These are phyloP conservation scores for Liopterus haemorrhoidalis DNA, from an alignment of 2,888 invertebrate genomes.

Conservation along the genomic window DNA sequence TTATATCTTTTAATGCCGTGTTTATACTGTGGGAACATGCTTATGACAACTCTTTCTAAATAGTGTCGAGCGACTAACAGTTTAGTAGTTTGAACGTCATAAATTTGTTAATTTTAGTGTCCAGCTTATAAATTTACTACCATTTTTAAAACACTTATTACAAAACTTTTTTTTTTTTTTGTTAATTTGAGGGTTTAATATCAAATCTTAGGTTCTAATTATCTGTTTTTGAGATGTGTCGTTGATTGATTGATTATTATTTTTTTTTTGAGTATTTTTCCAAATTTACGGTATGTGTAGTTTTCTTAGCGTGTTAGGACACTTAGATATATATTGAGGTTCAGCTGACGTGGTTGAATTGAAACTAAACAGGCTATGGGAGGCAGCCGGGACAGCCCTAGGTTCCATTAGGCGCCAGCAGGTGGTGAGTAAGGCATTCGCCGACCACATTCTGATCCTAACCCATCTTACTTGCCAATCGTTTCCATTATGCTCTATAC, in stretches of 20 bases:
- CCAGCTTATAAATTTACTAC: no score
- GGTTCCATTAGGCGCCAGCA: conserved; percentile 46
- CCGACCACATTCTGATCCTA: conserved; percentile 21
- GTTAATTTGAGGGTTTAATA: background rate
- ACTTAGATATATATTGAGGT: conserved; percentile 17
- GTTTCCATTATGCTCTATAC: no score
- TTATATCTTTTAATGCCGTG: no score
- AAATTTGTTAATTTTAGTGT: no score
- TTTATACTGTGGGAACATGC: no score
- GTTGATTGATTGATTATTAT: background rate
- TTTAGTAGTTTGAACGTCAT: no score
- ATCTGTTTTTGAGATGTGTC: background rate
- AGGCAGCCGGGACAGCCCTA: conserved; percentile 44
- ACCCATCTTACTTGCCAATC: conserved; percentile 4
- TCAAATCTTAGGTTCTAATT: background rate
- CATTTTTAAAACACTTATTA: no score
- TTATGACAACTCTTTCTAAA: no score
- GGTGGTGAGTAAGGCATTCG: conserved; percentile 42
- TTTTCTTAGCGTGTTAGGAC: conserved; percentile 18
- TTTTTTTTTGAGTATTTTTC: background rate
- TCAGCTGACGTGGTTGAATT: conserved; percentile 32
- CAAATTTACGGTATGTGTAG: background rate
- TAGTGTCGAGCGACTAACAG: no score
- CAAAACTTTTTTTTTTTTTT: background rate
- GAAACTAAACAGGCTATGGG: conserved; percentile 49